Evolutionary conservation across 1,140 invertebrate species (phyloP), one percentile per base, ranked within the genome.

Genomic region (Tribolium castaneum): DNA sequence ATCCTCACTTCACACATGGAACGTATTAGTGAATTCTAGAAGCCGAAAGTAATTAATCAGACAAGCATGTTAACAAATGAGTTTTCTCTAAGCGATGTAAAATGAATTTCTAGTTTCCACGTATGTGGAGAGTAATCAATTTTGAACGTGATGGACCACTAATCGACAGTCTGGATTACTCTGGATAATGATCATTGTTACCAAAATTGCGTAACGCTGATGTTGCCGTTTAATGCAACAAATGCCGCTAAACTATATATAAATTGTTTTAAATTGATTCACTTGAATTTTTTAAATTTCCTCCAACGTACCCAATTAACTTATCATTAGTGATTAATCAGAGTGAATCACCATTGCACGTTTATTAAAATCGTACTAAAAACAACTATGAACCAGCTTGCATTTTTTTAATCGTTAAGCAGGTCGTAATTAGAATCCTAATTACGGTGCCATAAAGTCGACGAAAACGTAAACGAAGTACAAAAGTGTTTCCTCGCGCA

Each of bases 31-130:
- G 70, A 52, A 66, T 77, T 71, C 45, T 49, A 66, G 75, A 70
- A 49, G 19, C 75, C 62, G 59, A 56, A 77, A 77, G 75, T 70
- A 77, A 77, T 77, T 77, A 77, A 70, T 77, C 70, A 50, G 75
- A 77, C 75, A 71, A 77, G 70, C 75, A 77, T 71, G 75, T 77
- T 66, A 70, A 77, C 75, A 66, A 66, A 77, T 77, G 75, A 77
- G 70, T 77, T 54, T 77, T 77, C 49, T 59, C 66, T 50, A 77
- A 77, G 30, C 59, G 75, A 77, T 77, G 59, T 70, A 50, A 66
- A 77, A 54, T 70, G 75, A 77, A 70, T 77, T 77, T 54, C 62
- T 50, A 70, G 62, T 66, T 52, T 70, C 49, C n/a, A 25, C 25
- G 50, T 70, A 77, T 77, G 66, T 66, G 52, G 66, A 49, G 56